Conservation (phyloP, 2,888 invertebrate species). For the Parasteatoda lunata region DNA sequence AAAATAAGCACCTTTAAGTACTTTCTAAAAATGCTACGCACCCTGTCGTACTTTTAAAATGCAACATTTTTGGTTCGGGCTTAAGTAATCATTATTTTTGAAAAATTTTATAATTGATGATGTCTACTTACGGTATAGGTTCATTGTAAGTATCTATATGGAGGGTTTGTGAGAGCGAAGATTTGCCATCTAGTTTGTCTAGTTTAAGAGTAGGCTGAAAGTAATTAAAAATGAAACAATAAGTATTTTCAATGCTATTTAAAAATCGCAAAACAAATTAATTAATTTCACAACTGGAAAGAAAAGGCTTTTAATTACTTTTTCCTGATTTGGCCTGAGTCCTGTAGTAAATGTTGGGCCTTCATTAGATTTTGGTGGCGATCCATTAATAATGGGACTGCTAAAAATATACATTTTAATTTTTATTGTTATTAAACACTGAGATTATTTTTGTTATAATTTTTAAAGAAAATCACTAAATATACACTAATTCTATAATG, state of each 20-base stretch:
- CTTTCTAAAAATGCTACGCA: too few species aligned
- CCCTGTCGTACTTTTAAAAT: too few species aligned
- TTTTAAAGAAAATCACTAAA: too few species aligned
- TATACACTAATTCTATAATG: too few species aligned
- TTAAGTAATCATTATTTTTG: too few species aligned
- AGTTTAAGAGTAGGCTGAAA: slow-evolving; percentile 48
- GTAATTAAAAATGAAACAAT: too few species aligned
- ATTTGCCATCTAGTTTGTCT: slow-evolving; percentile 39
- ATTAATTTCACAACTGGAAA: not conserved
- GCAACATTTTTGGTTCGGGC: too few species aligned
- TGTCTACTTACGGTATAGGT: slow-evolving; percentile 85
- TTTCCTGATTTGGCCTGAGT: slow-evolving; percentile 39
- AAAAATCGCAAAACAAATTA: too few species aligned
- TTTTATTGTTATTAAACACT: too few species aligned
- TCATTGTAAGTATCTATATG: slow-evolving; percentile 91
- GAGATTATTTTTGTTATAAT: too few species aligned
- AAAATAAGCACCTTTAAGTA: too few species aligned
- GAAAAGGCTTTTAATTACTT: slow-evolving; percentile 13
- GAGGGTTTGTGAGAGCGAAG: slow-evolving; percentile 81
- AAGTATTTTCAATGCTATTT: too few species aligned
- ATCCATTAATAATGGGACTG: slow-evolving; percentile 53
- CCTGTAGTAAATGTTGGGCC: slow-evolving; percentile 52
- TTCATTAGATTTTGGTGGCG: slow-evolving; percentile 37
- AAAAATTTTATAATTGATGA: not conserved
- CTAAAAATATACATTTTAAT: slow-evolving; percentile 10